Evolutionary conservation across 2,113 vertebrate species (phyloP), one percentile per base, ranked within the genome.

Genomic region (Ophiodon elongatus): DNA sequence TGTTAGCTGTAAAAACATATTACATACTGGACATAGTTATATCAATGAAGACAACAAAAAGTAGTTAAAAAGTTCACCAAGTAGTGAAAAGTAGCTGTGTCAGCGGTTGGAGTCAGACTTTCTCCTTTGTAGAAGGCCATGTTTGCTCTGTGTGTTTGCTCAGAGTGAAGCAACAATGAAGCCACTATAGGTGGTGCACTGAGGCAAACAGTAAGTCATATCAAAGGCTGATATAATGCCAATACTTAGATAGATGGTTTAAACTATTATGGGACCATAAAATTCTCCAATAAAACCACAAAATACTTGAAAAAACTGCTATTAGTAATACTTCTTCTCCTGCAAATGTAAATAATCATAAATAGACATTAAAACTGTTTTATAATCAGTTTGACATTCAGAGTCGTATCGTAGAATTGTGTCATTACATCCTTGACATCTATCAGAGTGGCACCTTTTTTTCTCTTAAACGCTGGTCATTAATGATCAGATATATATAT

Each of bases 111-210:
- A 52, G 43, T 69, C 19, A 4, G 4, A 23, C 2, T 50, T 7
- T 50, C n/a, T 14, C 0, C 8, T 39, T 54, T 41, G 69, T 29
- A 70, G 39, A 72, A 52, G 47, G 60, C 15, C 78, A 27, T 80
- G 72, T 85, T 85, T 82, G 35, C 35, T 29, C 11, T 56, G 56
- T 50, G 50, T 73, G 52, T 68, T 76, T 77, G 68, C 54, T 6
- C 0, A 67, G 63, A 73, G 56, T 73, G 67, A 54, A 50, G 54
- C 60, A 29, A 67, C 43, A 31, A 33, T 45, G 39, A 25, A 68
- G 29, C 15, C n/a, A n/a, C n/a, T 72, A 1, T 9, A 1, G 8
- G 5, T 31, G 33, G 6, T 8, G 29, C 8, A 25, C 47, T 56
- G 52, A 9, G 31, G 23, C 8, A 21, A 57, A 39, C 50, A 56